Evolutionary conservation across 2,113 vertebrate species (phyloP).

Genomic region (Cyanoliseus patagonus): DNA sequence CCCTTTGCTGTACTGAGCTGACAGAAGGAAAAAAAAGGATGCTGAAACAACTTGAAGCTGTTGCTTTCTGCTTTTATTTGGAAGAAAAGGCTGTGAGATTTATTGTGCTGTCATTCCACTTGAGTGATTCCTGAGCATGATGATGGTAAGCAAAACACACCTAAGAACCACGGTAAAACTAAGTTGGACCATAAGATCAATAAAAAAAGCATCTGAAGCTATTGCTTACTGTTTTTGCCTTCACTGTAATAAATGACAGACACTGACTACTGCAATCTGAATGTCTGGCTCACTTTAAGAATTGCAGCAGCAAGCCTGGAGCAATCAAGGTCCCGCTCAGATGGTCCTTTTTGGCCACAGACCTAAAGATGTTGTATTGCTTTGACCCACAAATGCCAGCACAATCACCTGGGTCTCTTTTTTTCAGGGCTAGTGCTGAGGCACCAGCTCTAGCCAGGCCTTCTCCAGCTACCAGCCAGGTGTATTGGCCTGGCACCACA

Average conservation of each 20-base stretch:
- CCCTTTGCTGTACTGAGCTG: background rate
- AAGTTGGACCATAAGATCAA: background rate
- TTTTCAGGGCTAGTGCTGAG: background rate
- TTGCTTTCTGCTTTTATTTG: slow-evolving; percentile 1
- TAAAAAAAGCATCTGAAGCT: background rate
- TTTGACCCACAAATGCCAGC: background rate
- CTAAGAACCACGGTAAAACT: background rate
- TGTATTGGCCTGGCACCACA: no score
- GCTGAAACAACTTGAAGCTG: background rate
- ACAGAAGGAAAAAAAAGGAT: background rate
- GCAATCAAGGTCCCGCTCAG: background rate
- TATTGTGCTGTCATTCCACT: background rate
- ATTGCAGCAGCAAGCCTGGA: background rate
- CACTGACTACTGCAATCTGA: background rate
- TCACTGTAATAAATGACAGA: background rate
- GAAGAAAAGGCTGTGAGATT: background rate
- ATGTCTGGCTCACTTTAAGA: accelerated
- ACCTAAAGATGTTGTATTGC: background rate
- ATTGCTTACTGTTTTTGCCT: background rate
- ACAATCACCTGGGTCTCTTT: background rate
- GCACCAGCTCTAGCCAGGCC: background rate
- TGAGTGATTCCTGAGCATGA: background rate
- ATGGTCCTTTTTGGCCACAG: background rate
- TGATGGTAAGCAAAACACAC: background rate
- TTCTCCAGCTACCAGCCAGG: background rate